Evolutionary conservation across 2,888 invertebrate species (phyloP).

Genomic region (Amiota communis): DNA sequence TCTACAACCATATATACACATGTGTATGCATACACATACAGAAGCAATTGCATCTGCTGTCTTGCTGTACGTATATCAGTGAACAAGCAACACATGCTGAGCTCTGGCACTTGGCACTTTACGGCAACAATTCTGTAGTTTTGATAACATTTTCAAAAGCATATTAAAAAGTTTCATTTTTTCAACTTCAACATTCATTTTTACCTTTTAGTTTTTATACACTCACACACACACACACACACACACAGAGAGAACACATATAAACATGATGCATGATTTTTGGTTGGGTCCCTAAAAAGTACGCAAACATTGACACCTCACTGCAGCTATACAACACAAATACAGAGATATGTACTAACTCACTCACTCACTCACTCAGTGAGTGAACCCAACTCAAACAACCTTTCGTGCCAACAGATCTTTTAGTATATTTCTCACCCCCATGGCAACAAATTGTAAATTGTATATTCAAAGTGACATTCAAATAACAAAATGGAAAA

Average conservation of each 20-base stretch:
- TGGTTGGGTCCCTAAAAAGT: too few relatives aligned
- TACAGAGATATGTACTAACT: too few relatives aligned
- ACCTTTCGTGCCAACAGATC: too few relatives aligned
- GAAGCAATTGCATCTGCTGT: not conserved
- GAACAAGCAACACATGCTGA: conserved; percentile 35
- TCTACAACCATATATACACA: conserved; percentile 29
- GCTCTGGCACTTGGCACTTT: conserved; percentile 62
- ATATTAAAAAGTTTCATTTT: conserved; percentile 62
- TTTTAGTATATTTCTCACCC: too few relatives aligned
- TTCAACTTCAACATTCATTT: not conserved
- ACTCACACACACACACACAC: not conserved
- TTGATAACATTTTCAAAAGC: conserved; percentile 68
- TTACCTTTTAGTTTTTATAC: not conserved
- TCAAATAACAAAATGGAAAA: too few relatives aligned
- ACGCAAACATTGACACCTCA: too few relatives aligned
- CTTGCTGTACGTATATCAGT: not conserved
- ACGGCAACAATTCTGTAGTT: conserved; percentile 66
- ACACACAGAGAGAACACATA: too few relatives aligned
- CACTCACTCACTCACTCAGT: too few relatives aligned
- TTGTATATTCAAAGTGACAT: too few relatives aligned
- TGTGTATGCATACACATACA: not conserved
- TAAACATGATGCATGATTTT: not conserved
- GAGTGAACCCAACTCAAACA: too few relatives aligned
- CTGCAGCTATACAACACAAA: too few relatives aligned
- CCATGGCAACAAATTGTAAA: too few relatives aligned